Evolutionary conservation across 2,888 invertebrate genomes (phyloP), one percentile per base, ranked within the genome.

Genomic region (Tipula confusa): DNA sequence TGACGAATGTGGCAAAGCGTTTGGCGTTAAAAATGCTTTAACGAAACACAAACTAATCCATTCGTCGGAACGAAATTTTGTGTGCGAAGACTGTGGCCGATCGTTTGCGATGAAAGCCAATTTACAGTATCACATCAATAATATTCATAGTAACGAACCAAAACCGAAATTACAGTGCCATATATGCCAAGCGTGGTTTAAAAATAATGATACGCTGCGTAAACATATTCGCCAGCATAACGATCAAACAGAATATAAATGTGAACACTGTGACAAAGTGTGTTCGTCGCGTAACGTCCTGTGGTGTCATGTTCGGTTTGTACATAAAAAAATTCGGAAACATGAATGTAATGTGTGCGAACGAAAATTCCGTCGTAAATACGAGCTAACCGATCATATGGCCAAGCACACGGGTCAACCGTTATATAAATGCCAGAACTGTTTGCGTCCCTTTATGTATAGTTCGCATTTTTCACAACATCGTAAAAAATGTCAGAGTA

Each of bases 381-480:
- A 83, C 0, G 85, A 85, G 28, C 28, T 82, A 24, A 33, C 33
- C 6, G 87, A 87, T 83, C 87, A 87, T 83, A 86, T 86, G 85
- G 86, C 87, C 0, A 86, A 86, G 0, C 87, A 87, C 83, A 87
- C 87, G 9, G 87, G 87, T 4, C 85, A 87, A 83, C 86, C 86
- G 11, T 84, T 87, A 5, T 87, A 87, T 29, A 84, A 85, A 29
- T 87, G 87, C 79, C 86, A 86, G 5, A 86, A 86, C 84, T 87
- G 87, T 83, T 86, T 86, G 9, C 86, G 86, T 83, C 87, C 86
- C 7, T 87, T 87, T 83, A 86, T 86, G 82, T 86, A 86, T 11
- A 86, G 86, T 33, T 86, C 87, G 0, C 87, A 87, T 85, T 87
- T 86, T 86, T 86, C 87, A 83, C 86, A 86, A 79, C 87, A 87